phyloP scores from a whole-genome alignment of 2,113 vertebrate species.

The Nyctibius bracteatus region DNA sequence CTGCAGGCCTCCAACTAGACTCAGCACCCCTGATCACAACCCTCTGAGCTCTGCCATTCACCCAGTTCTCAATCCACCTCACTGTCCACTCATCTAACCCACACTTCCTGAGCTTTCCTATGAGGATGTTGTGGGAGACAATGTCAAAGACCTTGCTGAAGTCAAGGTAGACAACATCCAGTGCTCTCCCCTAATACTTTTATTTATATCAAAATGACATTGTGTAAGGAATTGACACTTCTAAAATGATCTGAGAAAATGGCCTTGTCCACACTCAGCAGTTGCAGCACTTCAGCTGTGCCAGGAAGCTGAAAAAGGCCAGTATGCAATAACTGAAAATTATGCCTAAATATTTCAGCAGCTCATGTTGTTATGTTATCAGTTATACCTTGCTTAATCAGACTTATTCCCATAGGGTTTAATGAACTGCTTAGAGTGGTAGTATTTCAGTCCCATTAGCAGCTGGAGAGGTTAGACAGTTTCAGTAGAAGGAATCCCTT shows the following conservation, averaged over 20 bases:
- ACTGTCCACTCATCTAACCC: too few species aligned
- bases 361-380: conserved; percentile 32
- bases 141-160: too few species aligned
- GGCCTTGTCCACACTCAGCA: conserved; percentile 1
- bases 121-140: too few species aligned
- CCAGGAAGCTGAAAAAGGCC: background rate
- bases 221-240: background rate
- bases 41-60: too few species aligned
- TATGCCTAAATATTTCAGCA: conserved; percentile 57
- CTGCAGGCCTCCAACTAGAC: too few species aligned
- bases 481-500: conserved; percentile 32
- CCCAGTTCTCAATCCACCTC: too few species aligned
- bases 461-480: conserved; percentile 13
- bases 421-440: conserved; percentile 12
- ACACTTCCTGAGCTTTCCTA: too few species aligned
- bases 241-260: conserved; percentile 28
- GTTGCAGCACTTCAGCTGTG: background rate
- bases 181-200: too few species aligned
- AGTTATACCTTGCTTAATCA: conserved; percentile 28
- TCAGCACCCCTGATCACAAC: too few species aligned
- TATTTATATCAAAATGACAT: conserved; percentile 23
- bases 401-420: background rate
- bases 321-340: conserved; percentile 32
- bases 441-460: conserved; percentile 41
- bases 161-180: too few species aligned